Base-by-base conservation (phyloP, 2,797 vertebrate genomes). In the Leptodactylus fallax region DNA sequence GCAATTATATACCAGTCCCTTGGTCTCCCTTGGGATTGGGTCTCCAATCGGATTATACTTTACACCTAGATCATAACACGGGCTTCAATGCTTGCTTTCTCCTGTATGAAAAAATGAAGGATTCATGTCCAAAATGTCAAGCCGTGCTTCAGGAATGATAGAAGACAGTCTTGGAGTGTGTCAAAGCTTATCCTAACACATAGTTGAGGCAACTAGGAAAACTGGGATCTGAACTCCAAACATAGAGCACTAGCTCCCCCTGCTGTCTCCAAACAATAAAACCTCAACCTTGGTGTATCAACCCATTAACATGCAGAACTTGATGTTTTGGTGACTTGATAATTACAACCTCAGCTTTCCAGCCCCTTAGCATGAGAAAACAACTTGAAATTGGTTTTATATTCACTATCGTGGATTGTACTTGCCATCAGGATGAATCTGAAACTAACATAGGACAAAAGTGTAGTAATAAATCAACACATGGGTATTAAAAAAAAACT, bases 161-260 rank as follows among this genome's bases (percentile, higher is more conserved):
- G 79, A 53, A 79, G 85, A 87, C 69, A 85, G 77, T 56, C 55
- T 74, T 67, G 49, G 81, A 72, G 51, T 16, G 61, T 78, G 79
- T 81, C 79, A 78, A 23, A 87, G 83, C 84, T 60, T 85, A 77
- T 61, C 60, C 72, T 49, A 78, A 87, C 77, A 87, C 82, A 25
- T 85, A 88, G 61, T 85, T 87, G 79, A 89, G 87, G 89, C 84
- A 1, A 11, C 10, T 25, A 65, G 12, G 51, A 47, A 16, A 49
- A 90, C 88, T 87, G 82, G 36, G 27, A 36, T 71, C 11, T 72
- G 11, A 8, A 60, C 17, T 74, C 81, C 23, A 87, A 56, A 86
- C 90, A 88, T 95, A 90, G 95, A 95, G 91, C 90, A 92, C 89
- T 93, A 90, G 88, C 93, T 91, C 94, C 95, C 94, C 93, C 95